phyloP scores from a whole-genome alignment of 2,797 vertebrate species.

The Epinephelus awoara region DNA sequence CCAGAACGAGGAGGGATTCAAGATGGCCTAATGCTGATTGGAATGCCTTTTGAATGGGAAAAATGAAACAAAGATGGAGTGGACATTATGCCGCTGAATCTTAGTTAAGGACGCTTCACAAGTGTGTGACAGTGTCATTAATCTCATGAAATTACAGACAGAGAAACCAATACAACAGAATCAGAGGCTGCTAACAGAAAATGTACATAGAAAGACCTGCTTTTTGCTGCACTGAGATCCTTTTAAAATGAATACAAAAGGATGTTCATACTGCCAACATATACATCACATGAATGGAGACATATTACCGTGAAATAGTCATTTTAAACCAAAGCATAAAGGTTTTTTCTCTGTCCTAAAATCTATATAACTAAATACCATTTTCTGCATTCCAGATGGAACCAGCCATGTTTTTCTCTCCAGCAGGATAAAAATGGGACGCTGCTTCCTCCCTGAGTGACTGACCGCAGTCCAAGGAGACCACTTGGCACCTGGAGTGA shows the following conservation, averaged over 20 bases:
- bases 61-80: conserved; percentile 84
- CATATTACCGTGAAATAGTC: background rate
- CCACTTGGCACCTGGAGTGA: conserved; percentile 83
- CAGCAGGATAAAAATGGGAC: conserved; percentile 52
- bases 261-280: background rate
- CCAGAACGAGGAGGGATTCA: conserved; percentile 82
- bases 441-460: conserved; percentile 63
- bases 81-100: conserved; percentile 84
- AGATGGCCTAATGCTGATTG: conserved; percentile 85
- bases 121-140: conserved; percentile 82
- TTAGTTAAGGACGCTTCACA: conserved; percentile 84
- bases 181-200: conserved; percentile 63
- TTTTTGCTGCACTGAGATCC: conserved; percentile 23
- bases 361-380: conserved; percentile 23
- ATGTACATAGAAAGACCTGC: conserved; percentile 28
- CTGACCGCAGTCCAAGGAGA: conserved; percentile 74
- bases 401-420: conserved; percentile 40
- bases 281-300: conserved; percentile 1
- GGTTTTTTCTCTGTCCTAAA: background rate
- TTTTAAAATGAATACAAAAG: conserved; percentile 16
- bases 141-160: conserved; percentile 82
- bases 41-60: conserved; percentile 78
- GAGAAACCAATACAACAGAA: conserved; percentile 78
- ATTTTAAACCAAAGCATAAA: background rate
- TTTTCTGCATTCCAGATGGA: conserved; percentile 50